Percentiles rank a stretch among this genome's conserved stretches.
Evolutionary conservation across 2,113 vertebrate genomes (phyloP).

Genomic region (Brevimyrus niger): DNA sequence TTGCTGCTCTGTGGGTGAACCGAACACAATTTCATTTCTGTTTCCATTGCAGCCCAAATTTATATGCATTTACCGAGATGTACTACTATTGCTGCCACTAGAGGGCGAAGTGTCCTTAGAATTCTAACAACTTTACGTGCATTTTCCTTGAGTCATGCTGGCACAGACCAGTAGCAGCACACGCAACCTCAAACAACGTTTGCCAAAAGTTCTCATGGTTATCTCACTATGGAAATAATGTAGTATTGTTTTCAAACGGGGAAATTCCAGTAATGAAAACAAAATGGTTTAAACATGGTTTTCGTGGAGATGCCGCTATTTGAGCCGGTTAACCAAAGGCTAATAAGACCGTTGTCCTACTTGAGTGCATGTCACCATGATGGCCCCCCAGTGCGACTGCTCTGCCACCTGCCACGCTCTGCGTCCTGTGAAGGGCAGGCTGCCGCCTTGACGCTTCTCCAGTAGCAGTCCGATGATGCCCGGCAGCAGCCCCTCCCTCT

Average conservation of each 20-base stretch:
- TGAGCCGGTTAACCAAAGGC: background rate
- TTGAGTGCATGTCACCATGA: background rate
- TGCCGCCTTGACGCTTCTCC: background rate
- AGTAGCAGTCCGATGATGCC: background rate
- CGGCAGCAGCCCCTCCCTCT: background rate
- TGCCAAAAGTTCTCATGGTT: background rate
- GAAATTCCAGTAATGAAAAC: background rate
- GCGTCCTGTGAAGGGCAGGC: background rate
- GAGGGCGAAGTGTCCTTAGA: slow-evolving; percentile 18
- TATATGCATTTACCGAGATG: background rate
- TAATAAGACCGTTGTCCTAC: background rate
- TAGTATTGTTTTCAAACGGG: background rate
- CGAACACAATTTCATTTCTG: background rate
- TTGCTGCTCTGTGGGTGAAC: background rate
- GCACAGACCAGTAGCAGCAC: slow-evolving; percentile 38
- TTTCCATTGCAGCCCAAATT: background rate
- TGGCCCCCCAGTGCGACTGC: no score
- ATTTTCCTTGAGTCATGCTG: slow-evolving; percentile 22
- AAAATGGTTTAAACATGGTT: background rate
- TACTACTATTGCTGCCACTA: background rate
- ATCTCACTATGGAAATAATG: background rate
- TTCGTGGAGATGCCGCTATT: background rate
- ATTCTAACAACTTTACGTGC: background rate
- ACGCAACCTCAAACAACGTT: slow-evolving; percentile 5
- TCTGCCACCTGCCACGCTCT: background rate